Evolutionary conservation across 92 coral and sea anemone species (phyloP).

Genomic region (Heteractis magnifica): DNA sequence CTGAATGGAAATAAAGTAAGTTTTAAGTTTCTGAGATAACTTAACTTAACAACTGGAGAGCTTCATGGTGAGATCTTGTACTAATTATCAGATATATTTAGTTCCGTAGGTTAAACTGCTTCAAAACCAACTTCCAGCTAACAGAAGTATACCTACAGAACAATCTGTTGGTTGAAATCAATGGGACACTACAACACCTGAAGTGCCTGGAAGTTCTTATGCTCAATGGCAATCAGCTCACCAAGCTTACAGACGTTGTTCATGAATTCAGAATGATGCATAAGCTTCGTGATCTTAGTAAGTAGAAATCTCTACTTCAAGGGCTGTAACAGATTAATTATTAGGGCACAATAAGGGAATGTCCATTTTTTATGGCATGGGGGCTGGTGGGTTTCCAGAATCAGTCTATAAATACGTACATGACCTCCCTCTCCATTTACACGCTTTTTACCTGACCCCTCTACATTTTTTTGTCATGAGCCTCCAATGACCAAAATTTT

Average conservation of each 20-base stretch:
- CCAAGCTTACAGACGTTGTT: slow-evolving; percentile 84
- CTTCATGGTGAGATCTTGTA: background rate
- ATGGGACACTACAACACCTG: slow-evolving; percentile 80
- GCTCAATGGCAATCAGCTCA: slow-evolving; percentile 92
- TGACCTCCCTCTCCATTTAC: too few relatives aligned
- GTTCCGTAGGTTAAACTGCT: slow-evolving; percentile 80
- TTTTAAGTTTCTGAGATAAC: background rate
- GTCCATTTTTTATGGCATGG: background rate
- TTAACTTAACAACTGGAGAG: background rate
- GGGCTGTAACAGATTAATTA: too few relatives aligned
- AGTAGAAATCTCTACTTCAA: slow-evolving; percentile 20
- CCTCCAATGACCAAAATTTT: too few relatives aligned
- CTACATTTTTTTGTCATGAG: too few relatives aligned
- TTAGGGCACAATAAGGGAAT: too few relatives aligned
- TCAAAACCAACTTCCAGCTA: slow-evolving; percentile 68
- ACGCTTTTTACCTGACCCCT: too few relatives aligned
- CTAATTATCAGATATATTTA: slow-evolving; percentile 8
- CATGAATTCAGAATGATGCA: slow-evolving; percentile 95
- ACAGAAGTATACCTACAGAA: slow-evolving; percentile 88
- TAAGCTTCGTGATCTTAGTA: slow-evolving; percentile 77
- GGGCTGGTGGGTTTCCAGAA: too few relatives aligned
- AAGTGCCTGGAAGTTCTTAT: slow-evolving; percentile 80
- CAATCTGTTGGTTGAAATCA: slow-evolving; percentile 76
- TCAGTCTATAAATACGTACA: too few relatives aligned
- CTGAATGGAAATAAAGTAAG: slow-evolving; percentile 90